Base-by-base conservation (phyloP, 2,113 vertebrate genomes). In the Laticauda colubrina region DNA sequence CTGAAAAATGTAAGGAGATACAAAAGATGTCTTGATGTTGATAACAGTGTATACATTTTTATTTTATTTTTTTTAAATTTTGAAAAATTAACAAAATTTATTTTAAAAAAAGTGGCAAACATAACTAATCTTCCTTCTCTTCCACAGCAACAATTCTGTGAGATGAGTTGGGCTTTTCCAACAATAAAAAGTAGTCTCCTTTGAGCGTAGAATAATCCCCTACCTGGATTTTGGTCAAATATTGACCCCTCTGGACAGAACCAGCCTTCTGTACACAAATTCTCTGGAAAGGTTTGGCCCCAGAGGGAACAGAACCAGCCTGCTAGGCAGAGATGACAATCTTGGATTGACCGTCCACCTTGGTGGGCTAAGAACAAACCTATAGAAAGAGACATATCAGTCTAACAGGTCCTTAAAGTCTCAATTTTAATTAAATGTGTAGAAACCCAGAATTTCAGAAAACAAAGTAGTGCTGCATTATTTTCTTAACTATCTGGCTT, bases 271-370 rank as follows among this genome's bases (percentile, higher is more conserved):
- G 97, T 96, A 94, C 98, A 99, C 20, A 93, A 85, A 3, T 97
- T 97, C 69, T 98, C 96, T 0, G 97, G 98, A 64, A 97, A 97
- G 48, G 96, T 98, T 96, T 97, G 98, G 81, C 98, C 98, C n/a
- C 91, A 97, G 1, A 87, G 96, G 53, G 98, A 96, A 95, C 99
- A 99, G 95, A 98, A 98, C 96, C 96, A 98, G 87, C 98, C 98
- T 0, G 97, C 96, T 10, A 96, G 94, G 94, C 99, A 99, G 43
- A 96, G 95, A 89, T 97, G 97, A 96, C 99, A 99, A 53, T 98
- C 97, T 1, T 96, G 94, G 9, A 93, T 91, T 0, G 97, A 98
- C 12, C 90, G 93, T 0, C 98, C 98, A 1, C 98, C 98, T 39
- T 85, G 93, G 91, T 93, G 96, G 85, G 97, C 95, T 91, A 97